These are phyloP conservation scores for Hermodice carunculata DNA, from an alignment of 2,888 invertebrate species.

Conservation along the genomic window DNA sequence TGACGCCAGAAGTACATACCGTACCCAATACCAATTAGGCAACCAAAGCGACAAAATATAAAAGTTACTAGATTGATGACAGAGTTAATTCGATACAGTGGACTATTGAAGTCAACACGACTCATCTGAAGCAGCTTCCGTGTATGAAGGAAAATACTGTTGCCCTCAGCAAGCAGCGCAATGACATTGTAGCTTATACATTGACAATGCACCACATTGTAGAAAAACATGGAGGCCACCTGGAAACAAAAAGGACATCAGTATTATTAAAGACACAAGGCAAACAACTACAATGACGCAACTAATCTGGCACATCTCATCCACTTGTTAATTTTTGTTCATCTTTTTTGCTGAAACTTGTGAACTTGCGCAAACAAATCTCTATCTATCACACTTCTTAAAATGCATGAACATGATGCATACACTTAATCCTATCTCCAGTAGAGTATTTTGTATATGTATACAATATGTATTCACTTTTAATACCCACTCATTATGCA, in stretches of 20 bases:
- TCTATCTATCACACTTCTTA: too few relatives aligned
- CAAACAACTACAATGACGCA: too few relatives aligned
- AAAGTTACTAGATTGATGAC: conserved; percentile 62
- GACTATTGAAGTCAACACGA: conserved; percentile 47
- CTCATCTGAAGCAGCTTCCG: conserved; percentile 67
- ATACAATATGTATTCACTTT: too few relatives aligned
- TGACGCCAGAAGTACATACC: conserved; percentile 50
- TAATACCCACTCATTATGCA: too few relatives aligned
- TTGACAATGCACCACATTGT: conserved; percentile 55
- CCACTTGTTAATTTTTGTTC: too few relatives aligned
- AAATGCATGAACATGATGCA: too few relatives aligned
- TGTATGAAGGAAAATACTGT: conserved; percentile 67
- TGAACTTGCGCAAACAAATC: too few relatives aligned
- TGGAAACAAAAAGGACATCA: conserved; percentile 40
- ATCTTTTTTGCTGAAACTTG: too few relatives aligned
- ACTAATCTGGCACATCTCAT: too few relatives aligned
- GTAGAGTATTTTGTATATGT: too few relatives aligned
- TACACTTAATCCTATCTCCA: too few relatives aligned
- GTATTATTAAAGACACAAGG: too few relatives aligned
- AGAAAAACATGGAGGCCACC: conserved; percentile 64
- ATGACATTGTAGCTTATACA: conserved; percentile 64
- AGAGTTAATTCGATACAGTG: conserved; percentile 53
- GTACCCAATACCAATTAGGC: conserved; percentile 47
- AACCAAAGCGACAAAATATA: conserved; percentile 54
- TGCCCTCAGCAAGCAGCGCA: conserved; percentile 65